A percentile compares a stretch with the other conserved stretches of the same genome.
phyloP scores from a whole-genome alignment of 1,140 invertebrate genomes.

The Drosophila burlai region DNA sequence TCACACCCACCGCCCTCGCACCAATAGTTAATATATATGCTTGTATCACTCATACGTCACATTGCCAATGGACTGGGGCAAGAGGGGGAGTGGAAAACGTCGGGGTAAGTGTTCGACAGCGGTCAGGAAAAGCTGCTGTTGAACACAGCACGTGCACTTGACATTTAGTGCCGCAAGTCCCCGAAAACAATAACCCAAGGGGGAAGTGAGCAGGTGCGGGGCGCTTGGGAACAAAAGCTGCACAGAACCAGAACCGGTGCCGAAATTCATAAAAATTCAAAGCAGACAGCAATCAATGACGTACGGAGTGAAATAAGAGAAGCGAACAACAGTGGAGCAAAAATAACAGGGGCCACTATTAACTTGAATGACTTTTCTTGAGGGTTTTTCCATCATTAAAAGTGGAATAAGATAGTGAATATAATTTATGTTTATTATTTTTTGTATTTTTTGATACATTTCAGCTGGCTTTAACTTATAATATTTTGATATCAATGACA shows the following conservation, averaged over 20 bases:
- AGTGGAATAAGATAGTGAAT: background rate
- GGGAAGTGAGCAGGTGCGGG: conserved; percentile 10
- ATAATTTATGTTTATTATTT: background rate
- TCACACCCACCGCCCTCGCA: background rate
- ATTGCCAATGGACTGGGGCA: conserved; percentile 43
- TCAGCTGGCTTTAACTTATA: background rate
- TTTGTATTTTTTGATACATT: background rate
- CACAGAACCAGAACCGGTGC: background rate
- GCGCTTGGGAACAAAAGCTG: conserved; percentile 7
- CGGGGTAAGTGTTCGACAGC: conserved; percentile 17
- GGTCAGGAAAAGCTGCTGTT: conserved; percentile 43
- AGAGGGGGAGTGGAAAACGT: background rate
- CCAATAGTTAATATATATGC: conserved; percentile 38
- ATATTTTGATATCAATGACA: background rate
- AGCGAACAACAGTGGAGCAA: conserved; percentile 11
- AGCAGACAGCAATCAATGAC: conserved; percentile 71
- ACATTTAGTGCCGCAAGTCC: conserved; percentile 73
- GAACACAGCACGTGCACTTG: conserved; percentile 75
- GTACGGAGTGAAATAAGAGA: conserved; percentile 24
- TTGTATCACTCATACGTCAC: conserved; percentile 79
- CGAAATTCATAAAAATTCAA: conserved; percentile 72
- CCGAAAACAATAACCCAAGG: conserved; percentile 52
- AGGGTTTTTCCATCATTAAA: background rate
- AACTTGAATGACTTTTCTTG: background rate
- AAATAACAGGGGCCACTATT: background rate